Evolutionary conservation across 2,888 invertebrate genomes (phyloP), one percentile per base, ranked within the genome.

Genomic region (Hylaea fasciaria): DNA sequence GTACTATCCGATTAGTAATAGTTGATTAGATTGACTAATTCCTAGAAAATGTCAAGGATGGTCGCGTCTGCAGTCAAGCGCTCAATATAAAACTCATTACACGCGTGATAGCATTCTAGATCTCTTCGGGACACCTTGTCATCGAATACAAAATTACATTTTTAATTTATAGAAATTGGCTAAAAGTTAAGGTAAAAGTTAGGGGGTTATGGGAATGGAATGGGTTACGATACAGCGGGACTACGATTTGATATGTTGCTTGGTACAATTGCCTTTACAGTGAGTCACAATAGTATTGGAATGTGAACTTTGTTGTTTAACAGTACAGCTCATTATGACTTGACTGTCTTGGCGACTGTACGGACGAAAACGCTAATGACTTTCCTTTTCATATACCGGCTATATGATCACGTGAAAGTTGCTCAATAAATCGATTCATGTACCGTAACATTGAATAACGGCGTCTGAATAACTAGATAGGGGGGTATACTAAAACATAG

Each of bases 401-500:
- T 87, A 89, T 91, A 91, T 82, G 87, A 82, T 68, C 60, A 73
- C 66, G 82, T 51, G 88, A 89, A 82, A 80, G 81, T 76, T 62
- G 28, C 57, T 62, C 68, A 68, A 37, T 64, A 66, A 61, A 69
- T 69, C 65, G 67, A 67, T 64, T 71, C 66, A 70, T 76, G 80
- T 80, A 76, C 69, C 74, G 79, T 76, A 75, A 78, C 77, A 73
- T 65, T 39, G 40, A 39, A 37, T 77, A 75, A 79, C 81, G 82
- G 82, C 83, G 85, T 86, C 84, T 79, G 78, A 22, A 22, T 22
- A 22, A 78, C 66, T 83, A 86, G 84, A 81, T 89, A 86, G 87
- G 86, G 87, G 86, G 87, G 81, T 88, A 84, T 83, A 87, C 82
- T 87, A 87, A 89, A 90, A 87, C 87, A 88, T 87, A 86, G 87